Percentiles rank a stretch among this genome's conserved stretches.
These are phyloP conservation scores for Nixonia krombeini DNA, from an alignment of 1,140 invertebrate genomes.

Conservation along the genomic window DNA sequence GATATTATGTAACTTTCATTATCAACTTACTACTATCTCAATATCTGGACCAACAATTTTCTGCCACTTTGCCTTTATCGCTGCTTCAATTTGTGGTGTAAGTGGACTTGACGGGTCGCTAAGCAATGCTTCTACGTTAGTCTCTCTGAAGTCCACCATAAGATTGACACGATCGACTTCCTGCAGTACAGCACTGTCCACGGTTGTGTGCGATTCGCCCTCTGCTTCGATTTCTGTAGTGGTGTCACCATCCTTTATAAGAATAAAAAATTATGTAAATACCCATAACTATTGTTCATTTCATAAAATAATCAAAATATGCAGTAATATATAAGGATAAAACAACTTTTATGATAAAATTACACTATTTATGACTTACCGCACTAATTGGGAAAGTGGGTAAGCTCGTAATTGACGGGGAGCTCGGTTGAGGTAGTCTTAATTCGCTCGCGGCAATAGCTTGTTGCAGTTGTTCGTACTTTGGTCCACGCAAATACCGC, in stretches of 20 bases:
- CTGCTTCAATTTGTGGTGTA: conserved; percentile 80
- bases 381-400: conserved; percentile 84
- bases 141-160: conserved; percentile 76
- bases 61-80: conserved; percentile 88
- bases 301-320: too few relatives aligned
- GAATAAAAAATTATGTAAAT: too few relatives aligned
- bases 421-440: conserved; percentile 76
- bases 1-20: too few relatives aligned
- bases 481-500: conserved; percentile 92
- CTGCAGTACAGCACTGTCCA: conserved; percentile 75
- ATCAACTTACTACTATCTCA: conserved; percentile 85
- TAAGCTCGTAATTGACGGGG: conserved; percentile 82
- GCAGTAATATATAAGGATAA: not conserved
- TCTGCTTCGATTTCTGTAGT: conserved; percentile 79
- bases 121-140: conserved; percentile 70
- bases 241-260: conserved; percentile 74
- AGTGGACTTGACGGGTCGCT: conserved; percentile 74
- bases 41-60: conserved; percentile 86
- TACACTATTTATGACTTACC: conserved; percentile 62
- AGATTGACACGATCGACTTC: conserved; percentile 70
- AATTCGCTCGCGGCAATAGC: conserved; percentile 90
- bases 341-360: not conserved
- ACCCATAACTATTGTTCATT: too few relatives aligned
- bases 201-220: conserved; percentile 76
- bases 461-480: conserved; percentile 95